These are phyloP conservation scores for Chrysocyon brachyurus DNA, from an alignment of 2,797 vertebrate genomes.

Conservation along the genomic window DNA sequence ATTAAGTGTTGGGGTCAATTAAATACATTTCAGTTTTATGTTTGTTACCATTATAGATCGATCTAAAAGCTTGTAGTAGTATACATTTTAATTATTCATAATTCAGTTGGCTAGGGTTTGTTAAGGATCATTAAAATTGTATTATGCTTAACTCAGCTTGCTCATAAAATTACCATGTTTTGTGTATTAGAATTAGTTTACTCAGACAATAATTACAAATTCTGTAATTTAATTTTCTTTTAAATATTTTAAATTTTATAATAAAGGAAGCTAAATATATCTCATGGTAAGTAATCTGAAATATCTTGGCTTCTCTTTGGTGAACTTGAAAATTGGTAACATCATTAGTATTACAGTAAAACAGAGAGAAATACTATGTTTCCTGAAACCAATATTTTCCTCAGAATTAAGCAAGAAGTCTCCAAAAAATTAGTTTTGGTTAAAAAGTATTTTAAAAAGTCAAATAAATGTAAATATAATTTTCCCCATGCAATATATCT, in stretches of 20 bases:
- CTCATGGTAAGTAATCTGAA: background rate
- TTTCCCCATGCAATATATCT: background rate
- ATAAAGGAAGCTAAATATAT: background rate
- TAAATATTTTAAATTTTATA: background rate
- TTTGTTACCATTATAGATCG: background rate
- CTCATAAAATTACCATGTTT: background rate
- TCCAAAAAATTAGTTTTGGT: background rate
- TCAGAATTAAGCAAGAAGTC: background rate
- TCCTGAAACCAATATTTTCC: background rate
- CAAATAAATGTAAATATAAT: background rate
- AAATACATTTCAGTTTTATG: conserved; percentile 4
- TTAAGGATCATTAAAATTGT: conserved; percentile 1
- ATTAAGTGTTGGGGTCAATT: background rate
- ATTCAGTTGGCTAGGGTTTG: background rate
- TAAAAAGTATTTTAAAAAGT: background rate
- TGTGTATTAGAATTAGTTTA: conserved; percentile 17
- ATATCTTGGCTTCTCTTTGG: background rate
- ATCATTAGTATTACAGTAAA: background rate
- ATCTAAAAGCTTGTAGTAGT: background rate
- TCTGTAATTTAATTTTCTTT: conserved; percentile 12
- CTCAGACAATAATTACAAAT: conserved; percentile 16
- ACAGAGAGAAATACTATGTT: background rate
- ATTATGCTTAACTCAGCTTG: background rate
- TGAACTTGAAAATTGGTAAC: background rate
- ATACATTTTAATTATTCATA: conserved; percentile 9